Conservation (phyloP, 2,797 vertebrate species). For the Cyclopterus lumpus region DNA sequence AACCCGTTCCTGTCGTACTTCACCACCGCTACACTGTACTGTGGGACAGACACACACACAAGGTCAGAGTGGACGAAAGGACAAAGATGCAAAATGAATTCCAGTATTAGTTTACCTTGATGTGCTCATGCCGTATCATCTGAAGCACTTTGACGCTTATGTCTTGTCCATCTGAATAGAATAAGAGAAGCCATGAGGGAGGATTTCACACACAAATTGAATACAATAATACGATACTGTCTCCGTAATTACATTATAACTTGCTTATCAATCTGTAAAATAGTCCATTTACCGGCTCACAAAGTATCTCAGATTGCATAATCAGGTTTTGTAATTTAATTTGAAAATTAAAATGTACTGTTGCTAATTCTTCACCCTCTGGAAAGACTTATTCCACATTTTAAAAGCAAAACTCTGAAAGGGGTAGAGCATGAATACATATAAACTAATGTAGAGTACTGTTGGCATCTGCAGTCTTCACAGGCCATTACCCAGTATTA, state of each 20-base stretch:
- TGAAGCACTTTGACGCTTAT: slow-evolving; percentile 92
- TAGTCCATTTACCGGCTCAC: neutral
- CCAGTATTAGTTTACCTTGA: slow-evolving; percentile 85
- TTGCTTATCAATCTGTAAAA: slow-evolving; percentile 2
- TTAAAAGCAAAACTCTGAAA: neutral
- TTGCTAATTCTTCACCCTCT: neutral
- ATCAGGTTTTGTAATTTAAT: neutral
- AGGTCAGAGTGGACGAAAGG: slow-evolving; percentile 4
- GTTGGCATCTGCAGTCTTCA: neutral
- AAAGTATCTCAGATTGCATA: neutral
- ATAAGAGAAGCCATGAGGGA: slow-evolving; percentile 4
- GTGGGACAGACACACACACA: slow-evolving; percentile 33
- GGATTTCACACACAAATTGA: neutral
- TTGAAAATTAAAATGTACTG: neutral
- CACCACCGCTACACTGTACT: slow-evolving; percentile 91
- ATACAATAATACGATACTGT: neutral
- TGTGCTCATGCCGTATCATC: slow-evolving; percentile 85
- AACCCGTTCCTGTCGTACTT: slow-evolving; percentile 96
- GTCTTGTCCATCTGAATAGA: slow-evolving; percentile 83
- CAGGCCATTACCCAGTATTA: neutral
- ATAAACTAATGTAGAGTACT: neutral
- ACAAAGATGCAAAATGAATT: neutral
- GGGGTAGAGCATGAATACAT: neutral
- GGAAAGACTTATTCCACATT: neutral
- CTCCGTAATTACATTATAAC: neutral